Evolutionary conservation across 2,113 vertebrate genomes (phyloP), one percentile per base, ranked within the genome.

Genomic region (Nansenia antarctica): DNA sequence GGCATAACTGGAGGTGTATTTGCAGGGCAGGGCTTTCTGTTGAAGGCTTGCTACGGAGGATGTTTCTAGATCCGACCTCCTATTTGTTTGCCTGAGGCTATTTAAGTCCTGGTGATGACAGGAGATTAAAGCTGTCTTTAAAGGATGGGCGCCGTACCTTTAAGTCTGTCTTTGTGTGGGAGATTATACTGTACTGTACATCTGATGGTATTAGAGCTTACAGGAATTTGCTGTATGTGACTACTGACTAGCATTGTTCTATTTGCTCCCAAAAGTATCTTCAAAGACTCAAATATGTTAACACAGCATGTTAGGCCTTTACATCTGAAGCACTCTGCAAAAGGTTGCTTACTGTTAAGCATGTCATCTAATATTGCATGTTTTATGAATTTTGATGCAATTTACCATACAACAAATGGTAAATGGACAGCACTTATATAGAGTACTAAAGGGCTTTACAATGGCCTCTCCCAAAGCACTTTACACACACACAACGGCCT

Each of bases 111-210:
- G 0, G 15, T 20, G 57, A 0, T 75, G 73, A 79, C 79, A 79
- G 55, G 63, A 35, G 64, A 39, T 63, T 77, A 70, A 35, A n/a
- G 24, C n/a, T n/a, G n/a, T n/a, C n/a, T n/a, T n/a, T n/a, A n/a
- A n/a, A n/a, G 9, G 34, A 60, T 39, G 11, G 47, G 72, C 47
- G 72, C 47, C 62, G 70, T 68, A 71, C 77, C 67, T 52, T 29
- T 65, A 22, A 78, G 66, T 27, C 37, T 20, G n/a, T 52, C 69
- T 74, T 70, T 67, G 82, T 78, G 45, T 55, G 64, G 63, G 57
- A 71, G 80, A 82, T 74, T 69, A 0, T 47, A n/a, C 45, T 47
- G 8, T 15, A 47, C 8, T 47, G 61, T 57, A 42, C 57, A 11
- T 73, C 53, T 70, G 62, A 70, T 63, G 39, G 68, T 32, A 42